A percentile compares a stretch with the other conserved stretches of the same genome.
Evolutionary conservation across 2,113 vertebrate species (phyloP).

Genomic region (Trogon surrucura): DNA sequence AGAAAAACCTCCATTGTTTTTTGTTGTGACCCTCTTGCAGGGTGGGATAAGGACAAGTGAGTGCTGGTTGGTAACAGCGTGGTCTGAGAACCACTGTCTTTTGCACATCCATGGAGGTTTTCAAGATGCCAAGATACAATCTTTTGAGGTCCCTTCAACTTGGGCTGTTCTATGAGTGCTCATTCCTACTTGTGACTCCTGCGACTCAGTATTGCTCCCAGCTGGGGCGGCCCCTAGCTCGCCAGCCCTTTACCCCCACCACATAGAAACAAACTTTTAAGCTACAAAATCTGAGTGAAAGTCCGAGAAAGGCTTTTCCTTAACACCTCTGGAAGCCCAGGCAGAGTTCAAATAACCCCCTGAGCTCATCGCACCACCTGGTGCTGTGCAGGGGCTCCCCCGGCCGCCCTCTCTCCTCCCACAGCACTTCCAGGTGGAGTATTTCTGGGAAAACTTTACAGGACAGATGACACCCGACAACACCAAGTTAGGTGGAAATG

Average conservation of each 20-base stretch:
- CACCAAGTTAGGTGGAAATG: too few species aligned
- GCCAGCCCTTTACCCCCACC: too few species aligned
- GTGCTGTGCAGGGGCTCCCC: too few species aligned
- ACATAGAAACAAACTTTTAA: neutral
- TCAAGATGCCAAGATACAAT: neutral
- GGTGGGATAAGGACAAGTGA: accelerated
- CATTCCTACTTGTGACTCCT: accelerated
- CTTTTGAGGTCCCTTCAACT: too few species aligned
- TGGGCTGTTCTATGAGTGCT: neutral
- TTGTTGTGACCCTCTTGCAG: neutral
- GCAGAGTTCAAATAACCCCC: accelerated
- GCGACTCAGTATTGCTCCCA: accelerated
- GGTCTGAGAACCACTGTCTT: accelerated
- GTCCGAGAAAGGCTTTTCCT: neutral
- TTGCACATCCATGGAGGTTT: neutral
- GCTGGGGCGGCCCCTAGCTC: neutral
- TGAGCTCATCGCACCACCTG: accelerated
- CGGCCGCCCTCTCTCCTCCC: too few species aligned
- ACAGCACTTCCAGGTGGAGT: neutral
- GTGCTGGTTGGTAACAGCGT: accelerated
- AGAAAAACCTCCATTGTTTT: neutral
- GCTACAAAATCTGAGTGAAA: neutral
- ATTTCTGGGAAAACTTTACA: too few species aligned
- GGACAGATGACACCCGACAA: too few species aligned
- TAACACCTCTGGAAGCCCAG: neutral